Evolutionary conservation across 1,140 invertebrate genomes (phyloP), one percentile per base, ranked within the genome.

Genomic region (Hypsibius dujardini): DNA sequence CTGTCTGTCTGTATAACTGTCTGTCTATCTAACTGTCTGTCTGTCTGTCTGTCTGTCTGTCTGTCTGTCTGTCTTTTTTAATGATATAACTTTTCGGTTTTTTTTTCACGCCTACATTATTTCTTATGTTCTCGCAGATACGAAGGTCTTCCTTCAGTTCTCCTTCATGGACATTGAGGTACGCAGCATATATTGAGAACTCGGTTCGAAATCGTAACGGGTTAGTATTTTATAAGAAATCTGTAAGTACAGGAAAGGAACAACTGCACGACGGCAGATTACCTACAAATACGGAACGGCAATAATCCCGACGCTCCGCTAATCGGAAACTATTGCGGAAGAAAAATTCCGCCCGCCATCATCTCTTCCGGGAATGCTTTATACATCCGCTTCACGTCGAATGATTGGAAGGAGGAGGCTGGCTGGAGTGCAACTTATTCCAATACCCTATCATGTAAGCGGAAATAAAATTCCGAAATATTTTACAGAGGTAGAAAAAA

Each of bases 341-440:
- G 71, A 1, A 76, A 73, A 15, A 69, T 83, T 71, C 87, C 86
- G 1, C 79, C 78, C 2, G 74, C 79, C 0, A 83, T 82, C 74
- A 78, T 77, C 15, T 85, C 88, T 0, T 77, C 77, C 1, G 79
- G 84, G 1, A 90, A 90, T 76, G 78, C 85, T 0, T 72, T 90
- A 0, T 79, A 86, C 15, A 78, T 93, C 59, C 76, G 83, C 62
- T 91, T 89, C 75, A 82, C 79, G 75, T 74, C 84, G 2, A 86
- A 89, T 75, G 77, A 76, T 50, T 83, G 81, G 46, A 74, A 81
- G 15, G 71, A 79, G 42, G 76, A 75, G 1, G 78, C 78, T 67
- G 86, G 86, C 2, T 90, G 88, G 75, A 80, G 81, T 67, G 85
- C 84, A 0, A 79, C 79, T 7, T 89, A 89, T 76, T 84, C 87